Base-by-base conservation (phyloP, 1,140 invertebrate genomes). In the Ditylenchus dipsaci region DNA sequence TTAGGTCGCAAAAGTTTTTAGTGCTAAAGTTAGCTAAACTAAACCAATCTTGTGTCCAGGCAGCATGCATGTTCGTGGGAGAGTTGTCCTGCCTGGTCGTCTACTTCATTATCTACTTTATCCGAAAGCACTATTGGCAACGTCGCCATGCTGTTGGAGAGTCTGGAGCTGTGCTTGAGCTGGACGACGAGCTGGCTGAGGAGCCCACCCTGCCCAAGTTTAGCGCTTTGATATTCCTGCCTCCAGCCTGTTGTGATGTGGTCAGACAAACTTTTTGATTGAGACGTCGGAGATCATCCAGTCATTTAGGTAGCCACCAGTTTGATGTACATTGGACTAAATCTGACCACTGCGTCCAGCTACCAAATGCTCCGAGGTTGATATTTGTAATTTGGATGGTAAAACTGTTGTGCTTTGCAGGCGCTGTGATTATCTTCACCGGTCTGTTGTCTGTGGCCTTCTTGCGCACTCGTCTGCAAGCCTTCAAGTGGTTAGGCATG, bases 331-430 rank as follows among this genome's bases (percentile, higher is more conserved):
- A 87, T 95, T 59, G 93, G 91, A 9, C 85, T 97, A 19, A 94
- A 88, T 77, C 84, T 97, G 74, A 97, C 94, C 0, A 93, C 90
- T 83, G 90, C 91, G 0, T 93, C 91, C 65, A 94, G 91, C 80
- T 96, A 95, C 83, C 93, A 96, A 86, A 97, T 97, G 93, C 88
- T 97, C 73, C 86, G 93, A 87, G 92, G 91, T 88, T n/a, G 78
- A 65, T 53, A 58, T 29, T 8, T 23, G 21, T 63, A 1, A 29
- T 63, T 7, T 26, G 49, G n/a, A 21, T 26, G 3, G n/a, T 53
- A 21, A 21, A 53, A 21, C 49, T 53, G 8, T 26, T 53, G 15
- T 45, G 62, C 49, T 82, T 83, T 43, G 33, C 76, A 90, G 90
- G 90, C 65, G 89, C 93, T 69, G 89, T 95, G 0, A 94, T 97